Evolutionary conservation across 2,888 invertebrate species (phyloP), one percentile per base, ranked within the genome.

Genomic region (Diarsia mendica): DNA sequence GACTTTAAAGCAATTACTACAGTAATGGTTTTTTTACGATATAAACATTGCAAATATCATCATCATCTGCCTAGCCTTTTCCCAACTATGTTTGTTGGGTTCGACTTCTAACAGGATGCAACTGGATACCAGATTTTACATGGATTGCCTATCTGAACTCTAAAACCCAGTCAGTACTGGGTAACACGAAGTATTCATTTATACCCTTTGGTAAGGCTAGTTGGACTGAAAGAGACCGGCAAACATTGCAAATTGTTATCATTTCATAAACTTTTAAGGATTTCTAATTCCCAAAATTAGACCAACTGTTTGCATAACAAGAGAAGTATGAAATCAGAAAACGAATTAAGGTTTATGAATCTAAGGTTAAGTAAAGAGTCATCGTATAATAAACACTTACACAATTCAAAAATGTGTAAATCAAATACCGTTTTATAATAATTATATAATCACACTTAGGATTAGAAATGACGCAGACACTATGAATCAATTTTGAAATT

Each of bases 311-410:
- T 77, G 11, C 80, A 33, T 67, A 82, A 77, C 10, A 58, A 46
- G 28, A 48, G 51, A 49, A 73, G 23, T 74, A 63, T 73, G 60
- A 60, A 53, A 80, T 80, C 63, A 75, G 39, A 74, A 67, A 65
- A 66, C 20, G 4, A 75, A 69, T 69, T 51, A 15, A 69, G 61
- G 61, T 73, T 81, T 80, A 67, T 68, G 58, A 20, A 78, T 78
- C 68, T 73, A 48, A 82, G 73, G 73, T 84, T 79, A 74, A 79
- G 10, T 60, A 49, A 67, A 61, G 58, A 68, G 82, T 79, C 67
- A 78, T 51, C 67, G 75, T 78, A 70, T 83, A 81, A 61, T 74
- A 75, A 79, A 65, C 28, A 61, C 65, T 73, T 80, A 70, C 67
- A 71, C 68, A 73, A 82, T 70, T 53, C 23, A 61, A 55, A 70